Evolutionary conservation across 1,140 invertebrate genomes (phyloP), one percentile per base, ranked within the genome.

Genomic region (Megalopta genalis): DNA sequence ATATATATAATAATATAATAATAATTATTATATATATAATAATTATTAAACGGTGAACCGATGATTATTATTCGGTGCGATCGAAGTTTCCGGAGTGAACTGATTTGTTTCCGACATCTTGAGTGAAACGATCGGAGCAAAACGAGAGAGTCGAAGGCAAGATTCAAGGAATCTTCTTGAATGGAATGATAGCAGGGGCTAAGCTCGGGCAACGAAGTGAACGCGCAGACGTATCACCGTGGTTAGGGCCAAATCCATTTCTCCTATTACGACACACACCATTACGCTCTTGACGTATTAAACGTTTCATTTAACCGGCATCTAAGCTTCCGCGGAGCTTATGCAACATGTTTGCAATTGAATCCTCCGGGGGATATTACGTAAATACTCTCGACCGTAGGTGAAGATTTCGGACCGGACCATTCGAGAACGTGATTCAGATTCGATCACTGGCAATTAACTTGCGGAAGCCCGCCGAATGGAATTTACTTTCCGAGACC

Each of bases 201-300:
- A 87, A 88, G 83, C 89, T 72, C 59, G 82, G 84, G 87, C 89
- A 90, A 90, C 89, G 87, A 90, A 90, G 89, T 86, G 46, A 64
- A 23, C 37, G 42, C 37, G 52, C 27, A 87, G 88, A 91, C 90
- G 89, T 90, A 91, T 90, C 90, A 91, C 90, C 86, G 76, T 84
- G 85, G 84, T 74, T 84, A 74, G 75, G 77, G 80, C 81, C 86
- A 87, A 91, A 91, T 91, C 89, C 89, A 86, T 91, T 89, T 86
- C 86, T 87, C 85, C 87, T 90, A 90, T 91, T 91, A 92, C 89
- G 84, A 87, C 85, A 88, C 87, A 89, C 87, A 86, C 85, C 90
- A 88, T 90, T 90, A 89, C 87, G 85, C 80, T 84, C 82, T 75
- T 81, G 84, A 87, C 83, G 85, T 85, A 88, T 90, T 89, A 90